phyloP scores from a whole-genome alignment of 2,113 vertebrate genomes.

The Trinectes maculatus region DNA sequence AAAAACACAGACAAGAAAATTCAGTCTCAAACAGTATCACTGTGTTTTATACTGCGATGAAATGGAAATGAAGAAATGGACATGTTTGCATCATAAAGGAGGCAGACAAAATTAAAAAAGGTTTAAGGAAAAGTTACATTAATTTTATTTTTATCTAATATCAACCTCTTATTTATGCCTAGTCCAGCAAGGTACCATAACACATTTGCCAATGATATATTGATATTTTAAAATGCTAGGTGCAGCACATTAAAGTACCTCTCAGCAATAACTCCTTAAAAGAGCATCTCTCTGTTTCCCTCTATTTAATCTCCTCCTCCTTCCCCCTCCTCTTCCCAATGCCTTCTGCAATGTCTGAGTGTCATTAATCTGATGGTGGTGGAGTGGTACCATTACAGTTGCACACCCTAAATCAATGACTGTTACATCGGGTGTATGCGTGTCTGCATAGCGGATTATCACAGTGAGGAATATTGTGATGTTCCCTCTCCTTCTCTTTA shows the following conservation, averaged over 20 bases:
- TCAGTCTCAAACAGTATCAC: not conserved
- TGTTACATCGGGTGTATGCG: constrained; percentile 48
- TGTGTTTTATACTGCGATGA: not conserved
- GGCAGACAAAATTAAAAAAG: not conserved
- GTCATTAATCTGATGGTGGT: constrained; percentile 73
- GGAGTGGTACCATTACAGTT: constrained; percentile 74
- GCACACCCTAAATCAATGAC: constrained; percentile 71
- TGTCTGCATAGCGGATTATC: constrained; percentile 28
- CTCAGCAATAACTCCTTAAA: constrained; percentile 62
- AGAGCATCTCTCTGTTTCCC: constrained; percentile 58
- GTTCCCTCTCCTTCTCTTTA: constrained; percentile 36
- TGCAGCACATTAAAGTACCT: constrained; percentile 65
- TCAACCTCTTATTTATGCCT: constrained; percentile 33
- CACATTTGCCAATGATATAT: constrained; percentile 55
- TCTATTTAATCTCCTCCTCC: constrained; percentile 50
- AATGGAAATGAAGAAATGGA: not conserved
- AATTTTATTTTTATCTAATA: constrained; percentile 15
- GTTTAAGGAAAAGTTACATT: constrained; percentile 1
- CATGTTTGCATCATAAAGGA: not conserved
- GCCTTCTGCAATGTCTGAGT: constrained; percentile 60
- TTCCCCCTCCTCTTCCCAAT: constrained; percentile 15
- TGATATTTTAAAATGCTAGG: constrained; percentile 67
- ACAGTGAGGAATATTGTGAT: constrained; percentile 38
- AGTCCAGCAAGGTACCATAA: constrained; percentile 44
- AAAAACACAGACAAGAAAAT: not conserved